Conservation (phyloP, 2,113 vertebrate genomes). For the Oxyura jamaicensis region DNA sequence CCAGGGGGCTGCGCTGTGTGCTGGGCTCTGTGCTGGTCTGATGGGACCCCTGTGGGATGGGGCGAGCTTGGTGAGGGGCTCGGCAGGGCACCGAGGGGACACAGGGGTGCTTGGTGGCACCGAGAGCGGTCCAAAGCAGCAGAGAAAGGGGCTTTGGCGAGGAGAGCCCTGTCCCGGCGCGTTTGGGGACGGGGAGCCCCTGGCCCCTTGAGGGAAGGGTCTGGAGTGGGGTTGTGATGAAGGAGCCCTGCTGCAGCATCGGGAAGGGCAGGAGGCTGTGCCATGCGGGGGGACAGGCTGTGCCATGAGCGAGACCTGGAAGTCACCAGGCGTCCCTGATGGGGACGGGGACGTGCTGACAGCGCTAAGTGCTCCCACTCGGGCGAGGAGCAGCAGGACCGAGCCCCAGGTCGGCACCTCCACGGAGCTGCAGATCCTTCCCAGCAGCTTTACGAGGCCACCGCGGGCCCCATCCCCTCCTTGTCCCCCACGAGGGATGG, state of each 20-base stretch:
- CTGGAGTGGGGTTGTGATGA: fast-evolving
- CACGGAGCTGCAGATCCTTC: neutral
- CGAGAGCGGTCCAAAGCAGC: neutral
- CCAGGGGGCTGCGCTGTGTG: too few species aligned
- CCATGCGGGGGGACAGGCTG: fast-evolving
- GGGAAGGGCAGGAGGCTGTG: neutral
- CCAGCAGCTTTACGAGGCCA: fast-evolving
- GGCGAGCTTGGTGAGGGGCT: neutral
- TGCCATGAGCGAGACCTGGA: neutral
- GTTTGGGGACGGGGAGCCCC: fast-evolving
- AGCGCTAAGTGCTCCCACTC: neutral
- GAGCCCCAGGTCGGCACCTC: neutral
- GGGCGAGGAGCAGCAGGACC: fast-evolving
- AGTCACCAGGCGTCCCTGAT: fast-evolving
- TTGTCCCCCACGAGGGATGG: neutral
- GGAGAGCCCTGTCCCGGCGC: neutral
- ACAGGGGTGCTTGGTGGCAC: fast-evolving
- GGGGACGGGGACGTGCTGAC: neutral
- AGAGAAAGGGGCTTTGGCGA: fast-evolving
- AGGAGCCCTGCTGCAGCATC: neutral
- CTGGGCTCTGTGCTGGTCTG: neutral
- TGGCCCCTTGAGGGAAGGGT: fast-evolving
- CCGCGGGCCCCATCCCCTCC: fast-evolving
- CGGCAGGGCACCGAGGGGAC: fast-evolving
- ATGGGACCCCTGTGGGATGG: neutral